Percentiles rank a stretch among this genome's conserved stretches.
phyloP scores from a whole-genome alignment of 2,888 invertebrate genomes.

The Drosophila formosana region DNA sequence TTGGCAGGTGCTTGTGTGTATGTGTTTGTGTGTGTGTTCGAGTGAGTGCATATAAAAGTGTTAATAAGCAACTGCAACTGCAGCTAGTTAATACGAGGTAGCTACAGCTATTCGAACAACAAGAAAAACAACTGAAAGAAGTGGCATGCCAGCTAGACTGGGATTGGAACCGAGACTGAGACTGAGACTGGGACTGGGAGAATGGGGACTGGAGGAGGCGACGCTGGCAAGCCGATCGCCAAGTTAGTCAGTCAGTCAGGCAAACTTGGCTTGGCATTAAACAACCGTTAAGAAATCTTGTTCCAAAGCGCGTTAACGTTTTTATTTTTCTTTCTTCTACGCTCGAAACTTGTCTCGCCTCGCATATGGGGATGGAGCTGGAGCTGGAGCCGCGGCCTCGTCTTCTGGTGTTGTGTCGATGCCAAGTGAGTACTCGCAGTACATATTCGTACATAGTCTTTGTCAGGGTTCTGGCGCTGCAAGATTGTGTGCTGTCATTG shows the following conservation, averaged over 20 bases:
- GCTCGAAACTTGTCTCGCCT: conserved; percentile 53
- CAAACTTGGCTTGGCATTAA: conserved; percentile 72
- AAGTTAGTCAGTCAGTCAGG: conserved; percentile 68
- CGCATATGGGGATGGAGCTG: conserved; percentile 31
- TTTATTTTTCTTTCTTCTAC: conserved; percentile 26
- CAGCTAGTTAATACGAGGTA: conserved; percentile 72
- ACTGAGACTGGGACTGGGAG: conserved; percentile 15
- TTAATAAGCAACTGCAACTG: conserved; percentile 77
- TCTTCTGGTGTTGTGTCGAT: conserved; percentile 39
- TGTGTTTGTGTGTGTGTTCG: conserved; percentile 34
- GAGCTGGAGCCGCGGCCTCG: conserved; percentile 15
- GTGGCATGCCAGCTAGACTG: conserved; percentile 54
- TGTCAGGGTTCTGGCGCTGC: conserved; percentile 51
- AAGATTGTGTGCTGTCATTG: conserved; percentile 59
- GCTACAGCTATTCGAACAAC: conserved; percentile 65
- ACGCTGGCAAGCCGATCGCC: conserved; percentile 46
- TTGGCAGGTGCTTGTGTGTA: conserved; percentile 45
- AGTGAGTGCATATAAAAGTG: conserved; percentile 63
- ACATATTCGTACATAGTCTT: conserved; percentile 17
- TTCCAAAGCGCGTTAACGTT: conserved; percentile 70
- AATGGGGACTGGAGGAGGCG: conserved; percentile 10
- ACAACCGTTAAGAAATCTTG: conserved; percentile 82
- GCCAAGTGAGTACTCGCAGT: conserved; percentile 24
- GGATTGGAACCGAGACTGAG: conserved; percentile 26
- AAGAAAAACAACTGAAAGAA: conserved; percentile 36